These are phyloP conservation scores for Cyrtorhinus lividipennis DNA, from an alignment of 1,140 invertebrate genomes.

Conservation along the genomic window DNA sequence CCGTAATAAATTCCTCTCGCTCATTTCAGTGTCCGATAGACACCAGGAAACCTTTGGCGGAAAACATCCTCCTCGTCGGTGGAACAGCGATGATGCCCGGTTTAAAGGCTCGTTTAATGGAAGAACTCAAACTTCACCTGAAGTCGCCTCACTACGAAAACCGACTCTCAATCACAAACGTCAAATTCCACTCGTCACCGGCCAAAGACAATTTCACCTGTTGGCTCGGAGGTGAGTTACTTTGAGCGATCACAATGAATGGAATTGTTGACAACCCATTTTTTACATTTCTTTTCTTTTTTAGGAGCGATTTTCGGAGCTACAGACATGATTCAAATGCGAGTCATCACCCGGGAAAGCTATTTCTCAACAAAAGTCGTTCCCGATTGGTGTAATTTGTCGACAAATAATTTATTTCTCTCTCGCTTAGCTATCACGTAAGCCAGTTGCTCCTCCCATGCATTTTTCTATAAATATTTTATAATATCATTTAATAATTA, in stretches of 20 bases:
- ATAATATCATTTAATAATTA: too few relatives aligned
- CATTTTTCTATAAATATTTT: too few relatives aligned
- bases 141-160: slow-evolving; percentile 46
- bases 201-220: slow-evolving; percentile 69
- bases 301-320: slow-evolving; percentile 67
- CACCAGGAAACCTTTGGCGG: slow-evolving; percentile 49
- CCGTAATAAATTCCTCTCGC: too few relatives aligned
- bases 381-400: slow-evolving; percentile 67
- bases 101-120: slow-evolving; percentile 53
- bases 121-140: slow-evolving; percentile 53
- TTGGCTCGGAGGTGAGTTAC: slow-evolving; percentile 59
- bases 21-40: slow-evolving; percentile 63
- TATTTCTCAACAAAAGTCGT: slow-evolving; percentile 52
- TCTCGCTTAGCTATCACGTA: background rate
- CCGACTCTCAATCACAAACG: slow-evolving; percentile 46
- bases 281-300: slow-evolving; percentile 25
- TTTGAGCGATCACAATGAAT: background rate
- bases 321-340: slow-evolving; percentile 56
- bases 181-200: slow-evolving; percentile 63
- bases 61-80: slow-evolving; percentile 71
- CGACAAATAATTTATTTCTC: slow-evolving; percentile 15
- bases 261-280: background rate
- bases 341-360: slow-evolving; percentile 57
- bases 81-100: slow-evolving; percentile 70
- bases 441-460: too few relatives aligned